Conservation (phyloP, 2,888 invertebrate species). For the Drosophila mimetica region DNA sequence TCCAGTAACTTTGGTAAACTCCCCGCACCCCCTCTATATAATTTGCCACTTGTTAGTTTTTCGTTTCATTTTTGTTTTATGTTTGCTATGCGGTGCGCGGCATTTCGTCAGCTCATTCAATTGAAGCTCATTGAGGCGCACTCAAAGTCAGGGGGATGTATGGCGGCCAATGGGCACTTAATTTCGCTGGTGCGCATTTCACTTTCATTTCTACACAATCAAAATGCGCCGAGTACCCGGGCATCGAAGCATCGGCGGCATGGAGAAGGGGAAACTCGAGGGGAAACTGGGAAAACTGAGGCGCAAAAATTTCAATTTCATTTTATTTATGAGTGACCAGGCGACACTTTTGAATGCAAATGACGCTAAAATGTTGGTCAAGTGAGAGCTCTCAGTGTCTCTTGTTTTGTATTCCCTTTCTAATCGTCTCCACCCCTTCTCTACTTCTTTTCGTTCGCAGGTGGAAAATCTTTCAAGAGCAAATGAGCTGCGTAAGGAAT, state of each 20-base stretch:
- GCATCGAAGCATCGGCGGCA: constrained; percentile 6
- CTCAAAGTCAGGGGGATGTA: constrained; percentile 42
- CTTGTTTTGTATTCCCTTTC: background rate
- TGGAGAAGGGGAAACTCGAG: background rate
- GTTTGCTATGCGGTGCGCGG: constrained; percentile 67
- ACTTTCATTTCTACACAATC: constrained; percentile 74
- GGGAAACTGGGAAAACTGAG: constrained; percentile 50
- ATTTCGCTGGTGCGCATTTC: constrained; percentile 73
- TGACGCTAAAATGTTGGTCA: constrained; percentile 56
- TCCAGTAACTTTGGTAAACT: too few relatives aligned
- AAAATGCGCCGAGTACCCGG: constrained; percentile 52
- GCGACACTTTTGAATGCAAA: constrained; percentile 66
- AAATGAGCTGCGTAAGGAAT: background rate
- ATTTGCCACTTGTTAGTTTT: constrained; percentile 33
- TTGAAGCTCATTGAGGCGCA: constrained; percentile 68
- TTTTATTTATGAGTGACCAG: constrained; percentile 69
- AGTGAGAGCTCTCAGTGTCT: constrained; percentile 15
- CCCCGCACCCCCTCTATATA: background rate
- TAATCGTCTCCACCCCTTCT: background rate
- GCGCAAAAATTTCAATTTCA: constrained; percentile 70
- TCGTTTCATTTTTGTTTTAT: constrained; percentile 56
- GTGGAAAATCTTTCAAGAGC: constrained; percentile 9
- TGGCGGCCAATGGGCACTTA: constrained; percentile 50
- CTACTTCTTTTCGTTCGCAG: background rate
- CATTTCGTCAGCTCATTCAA: constrained; percentile 73